Evolutionary conservation across 2,797 vertebrate species (phyloP), one percentile per base, ranked within the genome.

Genomic region (Cyprinella venusta): DNA sequence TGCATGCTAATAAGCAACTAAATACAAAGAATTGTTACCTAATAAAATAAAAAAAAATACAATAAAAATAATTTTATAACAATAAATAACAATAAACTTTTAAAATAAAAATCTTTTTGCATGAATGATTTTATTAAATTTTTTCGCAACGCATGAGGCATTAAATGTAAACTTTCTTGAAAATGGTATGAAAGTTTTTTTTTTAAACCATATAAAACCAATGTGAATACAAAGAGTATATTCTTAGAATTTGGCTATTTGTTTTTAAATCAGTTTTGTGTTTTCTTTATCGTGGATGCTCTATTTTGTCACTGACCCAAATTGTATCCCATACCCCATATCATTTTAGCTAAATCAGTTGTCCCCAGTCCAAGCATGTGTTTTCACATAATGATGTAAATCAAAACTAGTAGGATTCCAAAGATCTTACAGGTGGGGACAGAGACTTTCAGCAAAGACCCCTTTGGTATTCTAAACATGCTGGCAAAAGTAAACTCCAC

Each of bases 401-500:
- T 71, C 18, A 42, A 75, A 81, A 64, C 68, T 45, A 59, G 40
- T 50, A 64, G 48, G 70, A 36, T 76, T 86, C 36, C 40, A 72
- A 38, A 67, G 76, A 83, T 83, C 50, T 64, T 48, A 74, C 64
- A 68, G 77, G 76, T 77, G 67, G 70, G 38, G 70, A 52, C 76
- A 79, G 64, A 72, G 50, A 68, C 75, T 71, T 75, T 78, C 61
- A 85, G 72, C 68, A 72, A 74, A 83, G 80, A 88, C 78, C 78
- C 8, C 21, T 19, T 48, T 80, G 79, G 48, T 84, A 84, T 87
- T 87, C 70, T 71, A 84, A 70, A 85, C 84, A 84, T 72, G 75
- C 83, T 72, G 78, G 68, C 63, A 80, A 84, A 88, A 81, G 71
- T 80, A 84, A 86, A 80, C 85, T 80, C 65, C 65, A 77, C 71